A percentile compares a stretch with the other conserved stretches of the same genome.
Conservation (phyloP, 2,113 vertebrate genomes). For the Cnemophilus loriae region DNA sequence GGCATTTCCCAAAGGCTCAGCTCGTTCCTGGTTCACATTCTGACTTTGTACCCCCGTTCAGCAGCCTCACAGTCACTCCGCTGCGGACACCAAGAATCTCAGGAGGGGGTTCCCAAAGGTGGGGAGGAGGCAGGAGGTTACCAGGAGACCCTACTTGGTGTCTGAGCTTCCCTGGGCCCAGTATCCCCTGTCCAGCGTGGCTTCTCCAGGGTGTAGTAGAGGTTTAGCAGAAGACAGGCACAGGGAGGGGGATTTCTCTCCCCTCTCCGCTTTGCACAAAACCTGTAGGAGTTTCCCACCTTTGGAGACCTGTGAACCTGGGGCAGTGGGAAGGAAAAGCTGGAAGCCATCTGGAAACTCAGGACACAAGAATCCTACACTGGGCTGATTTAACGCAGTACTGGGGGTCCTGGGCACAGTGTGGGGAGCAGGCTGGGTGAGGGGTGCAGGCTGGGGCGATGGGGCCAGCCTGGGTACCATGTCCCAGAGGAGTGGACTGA, state of each 20-base stretch:
- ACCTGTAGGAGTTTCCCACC: background rate
- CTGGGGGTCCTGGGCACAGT: background rate
- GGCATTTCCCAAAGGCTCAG: background rate
- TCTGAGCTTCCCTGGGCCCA: background rate
- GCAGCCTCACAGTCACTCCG: background rate
- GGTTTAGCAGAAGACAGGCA: background rate
- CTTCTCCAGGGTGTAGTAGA: background rate
- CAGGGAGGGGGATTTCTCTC: background rate
- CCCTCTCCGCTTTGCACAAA: background rate
- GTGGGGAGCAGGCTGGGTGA: background rate
- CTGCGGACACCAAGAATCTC: background rate
- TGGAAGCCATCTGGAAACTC: background rate
- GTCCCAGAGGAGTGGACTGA: background rate
- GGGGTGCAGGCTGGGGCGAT: background rate
- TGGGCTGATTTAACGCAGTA: background rate
- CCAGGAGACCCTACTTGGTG: background rate
- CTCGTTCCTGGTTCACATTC: rapidly evolving
- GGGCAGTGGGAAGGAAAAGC: background rate
- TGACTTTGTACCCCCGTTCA: background rate
- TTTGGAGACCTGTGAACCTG: background rate
- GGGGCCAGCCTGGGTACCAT: background rate
- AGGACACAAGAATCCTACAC: background rate
- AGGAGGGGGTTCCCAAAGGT: background rate
- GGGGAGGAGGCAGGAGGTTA: background rate
- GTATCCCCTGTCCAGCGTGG: background rate